These are phyloP conservation scores for Campylomormyrus numenius DNA, from an alignment of 2,113 vertebrate species.

Conservation along the genomic window DNA sequence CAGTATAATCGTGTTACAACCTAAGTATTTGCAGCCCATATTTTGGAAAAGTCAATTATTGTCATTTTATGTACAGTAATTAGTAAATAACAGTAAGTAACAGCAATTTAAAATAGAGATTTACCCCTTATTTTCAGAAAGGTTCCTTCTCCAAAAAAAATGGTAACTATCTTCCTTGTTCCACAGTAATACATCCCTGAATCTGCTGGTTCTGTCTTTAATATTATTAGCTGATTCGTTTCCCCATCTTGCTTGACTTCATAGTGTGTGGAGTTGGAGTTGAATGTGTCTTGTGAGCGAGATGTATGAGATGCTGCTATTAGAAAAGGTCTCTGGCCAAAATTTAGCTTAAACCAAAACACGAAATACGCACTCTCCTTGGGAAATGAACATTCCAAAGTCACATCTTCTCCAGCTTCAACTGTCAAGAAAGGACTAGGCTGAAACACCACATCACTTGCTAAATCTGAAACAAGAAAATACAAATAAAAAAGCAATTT, in stretches of 20 bases:
- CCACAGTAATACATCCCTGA: constrained; percentile 13
- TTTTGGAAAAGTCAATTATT: neutral
- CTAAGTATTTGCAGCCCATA: neutral
- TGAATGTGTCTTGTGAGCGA: neutral
- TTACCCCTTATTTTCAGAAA: constrained; percentile 13
- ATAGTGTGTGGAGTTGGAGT: neutral
- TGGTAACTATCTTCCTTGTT: too few relatives aligned
- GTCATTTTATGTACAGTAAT: neutral
- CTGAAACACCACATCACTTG: neutral
- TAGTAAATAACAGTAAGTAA: neutral
- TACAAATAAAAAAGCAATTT: neutral
- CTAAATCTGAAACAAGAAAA: neutral
- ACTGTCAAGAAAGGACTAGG: neutral
- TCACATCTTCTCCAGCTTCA: neutral
- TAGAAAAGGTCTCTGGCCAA: neutral
- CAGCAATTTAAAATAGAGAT: neutral
- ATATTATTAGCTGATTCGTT: constrained; percentile 3
- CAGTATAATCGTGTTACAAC: neutral
- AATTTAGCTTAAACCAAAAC: neutral
- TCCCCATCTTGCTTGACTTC: neutral
- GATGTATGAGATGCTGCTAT: neutral
- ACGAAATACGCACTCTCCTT: neutral
- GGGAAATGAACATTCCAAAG: neutral
- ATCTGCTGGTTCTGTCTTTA: neutral
- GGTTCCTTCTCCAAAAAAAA: constrained; percentile 1